Percentiles rank a stretch among this genome's conserved stretches.
phyloP scores from a whole-genome alignment of 2,888 invertebrate genomes.

The Archips crataeganus region DNA sequence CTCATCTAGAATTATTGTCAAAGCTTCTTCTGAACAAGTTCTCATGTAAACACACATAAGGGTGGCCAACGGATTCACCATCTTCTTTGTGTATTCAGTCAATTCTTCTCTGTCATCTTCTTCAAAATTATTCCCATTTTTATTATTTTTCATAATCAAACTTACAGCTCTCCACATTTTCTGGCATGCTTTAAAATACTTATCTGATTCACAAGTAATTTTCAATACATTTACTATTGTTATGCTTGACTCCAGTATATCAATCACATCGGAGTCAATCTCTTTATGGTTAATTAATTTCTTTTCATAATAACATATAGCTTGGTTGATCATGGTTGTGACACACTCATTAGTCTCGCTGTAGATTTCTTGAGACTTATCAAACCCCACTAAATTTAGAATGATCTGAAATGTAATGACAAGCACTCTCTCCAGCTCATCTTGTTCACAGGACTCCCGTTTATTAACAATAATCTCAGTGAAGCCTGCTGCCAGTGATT shows the following conservation, averaged over 20 bases:
- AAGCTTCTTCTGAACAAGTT: slow-evolving; percentile 63
- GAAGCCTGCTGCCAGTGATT: slow-evolving; percentile 65
- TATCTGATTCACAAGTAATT: slow-evolving; percentile 58
- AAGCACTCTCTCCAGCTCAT: slow-evolving; percentile 70
- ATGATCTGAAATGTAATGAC: slow-evolving; percentile 71
- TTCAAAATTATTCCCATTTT: slow-evolving; percentile 64
- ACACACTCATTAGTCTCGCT: slow-evolving; percentile 59
- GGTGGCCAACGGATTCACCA: slow-evolving; percentile 62
- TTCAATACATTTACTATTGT: slow-evolving; percentile 64
- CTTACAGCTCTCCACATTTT: slow-evolving; percentile 70
- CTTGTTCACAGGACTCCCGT: slow-evolving; percentile 59
- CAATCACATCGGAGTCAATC: slow-evolving; percentile 71
- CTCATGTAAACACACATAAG: slow-evolving; percentile 68
- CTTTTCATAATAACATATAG: slow-evolving; percentile 69
- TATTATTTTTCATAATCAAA: slow-evolving; percentile 56
- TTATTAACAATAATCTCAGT: slow-evolving; percentile 65
- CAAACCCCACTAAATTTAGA: slow-evolving; percentile 70
- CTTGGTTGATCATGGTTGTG: slow-evolving; percentile 61
- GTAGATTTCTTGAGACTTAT: slow-evolving; percentile 65
- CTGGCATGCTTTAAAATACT: slow-evolving; percentile 66
- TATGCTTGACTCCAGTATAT: slow-evolving; percentile 69
- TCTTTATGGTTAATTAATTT: slow-evolving; percentile 69
- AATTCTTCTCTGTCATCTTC: slow-evolving; percentile 64
- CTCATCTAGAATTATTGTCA: slow-evolving; percentile 62
- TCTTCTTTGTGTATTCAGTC: slow-evolving; percentile 60